Evolutionary conservation across 2,888 invertebrate genomes (phyloP).

Genomic region (Amiota communis): DNA sequence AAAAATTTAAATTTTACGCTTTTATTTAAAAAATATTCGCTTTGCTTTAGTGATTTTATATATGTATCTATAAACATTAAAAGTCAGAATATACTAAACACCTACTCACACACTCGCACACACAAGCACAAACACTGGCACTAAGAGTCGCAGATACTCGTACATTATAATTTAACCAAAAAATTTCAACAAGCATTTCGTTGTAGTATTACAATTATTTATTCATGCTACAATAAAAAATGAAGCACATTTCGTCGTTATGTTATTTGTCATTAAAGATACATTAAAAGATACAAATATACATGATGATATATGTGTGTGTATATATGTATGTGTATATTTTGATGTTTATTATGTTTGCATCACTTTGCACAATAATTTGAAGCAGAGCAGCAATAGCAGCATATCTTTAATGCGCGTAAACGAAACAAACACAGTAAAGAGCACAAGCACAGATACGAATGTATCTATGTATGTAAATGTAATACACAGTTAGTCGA

Average conservation of each 20-base stretch:
- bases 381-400: too few relatives aligned
- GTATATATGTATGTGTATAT: background rate
- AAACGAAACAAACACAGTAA: too few relatives aligned
- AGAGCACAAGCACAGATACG: background rate
- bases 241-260: too few relatives aligned
- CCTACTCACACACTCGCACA: background rate
- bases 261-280: too few relatives aligned
- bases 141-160: too few relatives aligned
- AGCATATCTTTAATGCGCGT: too few relatives aligned
- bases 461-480: background rate
- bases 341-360: background rate
- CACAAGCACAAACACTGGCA: too few relatives aligned
- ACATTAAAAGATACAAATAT: background rate
- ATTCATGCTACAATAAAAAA: constrained; percentile 15
- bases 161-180: constrained; percentile 40
- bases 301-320: background rate
- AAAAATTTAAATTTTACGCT: too few relatives aligned
- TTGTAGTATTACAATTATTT: constrained; percentile 60
- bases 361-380: background rate
- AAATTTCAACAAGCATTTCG: constrained; percentile 58
- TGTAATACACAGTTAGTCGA: constrained; percentile 2
- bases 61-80: background rate
- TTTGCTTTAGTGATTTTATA: background rate
- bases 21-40: background rate
- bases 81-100: too few relatives aligned